Base-by-base conservation (phyloP, 2,797 vertebrate genomes). In the Melopsittacus undulatus region DNA sequence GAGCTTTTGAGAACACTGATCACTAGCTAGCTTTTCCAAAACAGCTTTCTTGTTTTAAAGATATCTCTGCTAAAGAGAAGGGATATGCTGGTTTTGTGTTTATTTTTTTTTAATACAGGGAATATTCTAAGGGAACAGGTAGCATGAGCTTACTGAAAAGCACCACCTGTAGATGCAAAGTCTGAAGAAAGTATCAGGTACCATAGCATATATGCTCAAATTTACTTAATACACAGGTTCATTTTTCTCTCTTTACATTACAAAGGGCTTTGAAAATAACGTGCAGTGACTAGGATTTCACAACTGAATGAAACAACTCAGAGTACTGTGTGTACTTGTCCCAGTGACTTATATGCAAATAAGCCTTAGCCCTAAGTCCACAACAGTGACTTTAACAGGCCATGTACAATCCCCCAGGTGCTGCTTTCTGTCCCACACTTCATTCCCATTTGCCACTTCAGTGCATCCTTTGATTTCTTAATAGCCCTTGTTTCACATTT, bases 41-140 rank as follows among this genome's bases (percentile, higher is more conserved):
- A 85, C 12, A 74, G 11, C 5, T 73, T 79, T 79, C 6, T 1
- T 63, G 40, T 82, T 95, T 79, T 85, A 52, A 76, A 73, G 43
- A 88, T 19, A 23, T 19, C 8, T 27, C n/a, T 56, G 14, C 51
- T 5, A 38, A 7, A 2, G 17, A 8, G 1, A 2, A 3, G 8
- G 1, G 2, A 7, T 54, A 19, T 14, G 18, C 4, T 11, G 5
- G 1, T 7, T 78, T 69, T 20, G 10, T 4, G 9, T 67, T 67
- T 11, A 2, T 26, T 29, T 23, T 59, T 59, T 69, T 87, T 82
- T 24, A 43, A 73, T 36, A 36, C 9, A 83, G 16, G 61, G n/a
- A 52, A 30, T 78, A 69, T 88, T 72, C 66, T 62, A 49, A 66
- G 43, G 32, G 34, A 45, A 5, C 16, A 3, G 42, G 13, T 59